Evolutionary conservation across 1,140 invertebrate genomes (phyloP), one percentile per base, ranked within the genome.

Genomic region (Cepaea nemoralis): DNA sequence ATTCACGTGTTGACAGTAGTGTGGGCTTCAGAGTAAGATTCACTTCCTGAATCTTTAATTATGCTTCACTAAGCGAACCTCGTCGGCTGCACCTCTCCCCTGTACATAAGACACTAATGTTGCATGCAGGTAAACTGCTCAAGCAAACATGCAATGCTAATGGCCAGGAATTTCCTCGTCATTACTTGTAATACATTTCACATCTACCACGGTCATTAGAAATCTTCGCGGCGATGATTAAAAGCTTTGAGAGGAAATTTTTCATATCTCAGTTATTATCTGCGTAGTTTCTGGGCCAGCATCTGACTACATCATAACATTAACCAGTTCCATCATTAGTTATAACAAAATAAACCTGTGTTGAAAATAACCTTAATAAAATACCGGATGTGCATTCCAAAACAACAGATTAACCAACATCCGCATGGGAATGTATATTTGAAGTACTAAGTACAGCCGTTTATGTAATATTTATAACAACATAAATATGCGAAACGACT

Each of bases 151-250:
- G 40, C 16, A 37, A 73, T 40, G 70, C 70, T 73, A 73, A 73
- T 73, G 37, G 39, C n/a, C 39, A 27, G 70, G 70, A 73, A 42
- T 73, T 39, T 42, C n/a, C 70, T 73, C 27, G 19, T 73, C 40
- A 73, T 73, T 73, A 42, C 39, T 24, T 45, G 70, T 40, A 67
- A 50, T 70, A 79, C 40, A 79, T 79, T 66, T 67, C 77, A 79
- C 92, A 96, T 94, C 45, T 96, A 92, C 5, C 97, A 87, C 22
- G 94, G 93, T 76, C 94, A 92, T 50, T n/a, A 94, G 94, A 90
- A 96, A 97, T 85, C 94, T 93, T 63, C 93, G 92, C 12, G 14
- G 55, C 8, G 5, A 12, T 59, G 10, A 59, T n/a, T 59, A 12
- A 14, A 59, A 59, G 8, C 55, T n/a, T 12, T 5, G 55, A 5